Conservation (phyloP, 2,797 vertebrate genomes). For the Melanotaenia maccullochi region DNA sequence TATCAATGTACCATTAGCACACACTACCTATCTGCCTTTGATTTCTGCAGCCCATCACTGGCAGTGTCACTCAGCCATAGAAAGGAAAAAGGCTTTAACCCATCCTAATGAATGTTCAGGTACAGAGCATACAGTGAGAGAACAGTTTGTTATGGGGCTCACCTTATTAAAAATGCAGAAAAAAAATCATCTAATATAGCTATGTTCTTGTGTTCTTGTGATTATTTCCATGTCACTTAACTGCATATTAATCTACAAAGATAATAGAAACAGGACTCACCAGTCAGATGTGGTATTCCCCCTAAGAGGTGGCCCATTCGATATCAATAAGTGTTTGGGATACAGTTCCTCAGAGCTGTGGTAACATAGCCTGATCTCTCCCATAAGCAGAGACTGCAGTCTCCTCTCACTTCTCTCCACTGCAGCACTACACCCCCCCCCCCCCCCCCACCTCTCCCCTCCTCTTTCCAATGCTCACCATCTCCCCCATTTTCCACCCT, state of each 20-base stretch:
- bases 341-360: conserved; percentile 74
- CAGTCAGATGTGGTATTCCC: conserved; percentile 71
- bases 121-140: not conserved
- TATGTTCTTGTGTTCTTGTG: not conserved
- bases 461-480: conserved; percentile 66
- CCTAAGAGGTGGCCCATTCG: conserved; percentile 76
- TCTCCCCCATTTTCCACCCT: conserved; percentile 63
- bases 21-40: conserved; percentile 57
- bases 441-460: conserved; percentile 37
- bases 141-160: conserved; percentile 22
- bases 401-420: conserved; percentile 84
- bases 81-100: conserved; percentile 25
- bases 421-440: conserved; percentile 80
- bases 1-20: conserved; percentile 50
- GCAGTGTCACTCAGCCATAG: conserved; percentile 36
- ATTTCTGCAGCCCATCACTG: conserved; percentile 59
- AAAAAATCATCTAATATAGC: conserved; percentile 14
- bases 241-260: conserved; percentile 18
- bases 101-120: conserved; percentile 30
- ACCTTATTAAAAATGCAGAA: conserved; percentile 35
- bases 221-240: conserved; percentile 16
- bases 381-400: conserved; percentile 85
- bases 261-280: conserved; percentile 69
- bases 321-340: conserved; percentile 58
- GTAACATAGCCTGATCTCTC: conserved; percentile 79